Conservation (phyloP, 1,140 invertebrate genomes). For the Scaptomyza pallida region DNA sequence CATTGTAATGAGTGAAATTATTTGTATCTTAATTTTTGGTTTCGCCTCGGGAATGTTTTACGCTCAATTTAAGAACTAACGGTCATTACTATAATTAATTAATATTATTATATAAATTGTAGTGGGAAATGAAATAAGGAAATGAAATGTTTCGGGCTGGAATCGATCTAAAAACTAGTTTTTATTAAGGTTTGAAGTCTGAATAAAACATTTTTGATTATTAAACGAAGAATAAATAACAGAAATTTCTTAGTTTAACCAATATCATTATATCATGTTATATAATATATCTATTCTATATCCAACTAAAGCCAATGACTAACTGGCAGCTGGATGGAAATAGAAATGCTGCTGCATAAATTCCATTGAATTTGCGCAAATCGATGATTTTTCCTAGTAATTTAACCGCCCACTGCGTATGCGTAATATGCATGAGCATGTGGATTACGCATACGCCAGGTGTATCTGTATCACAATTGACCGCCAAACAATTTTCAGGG, state of each 20-base stretch:
- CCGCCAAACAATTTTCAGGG: slow-evolving; percentile 4
- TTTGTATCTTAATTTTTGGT: slow-evolving; percentile 1
- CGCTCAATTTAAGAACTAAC: not conserved
- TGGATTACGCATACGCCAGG: slow-evolving; percentile 62
- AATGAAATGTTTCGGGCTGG: no score
- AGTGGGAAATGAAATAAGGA: no score
- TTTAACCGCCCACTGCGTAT: slow-evolving; percentile 31
- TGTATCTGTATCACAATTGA: slow-evolving; percentile 42
- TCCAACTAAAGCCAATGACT: not conserved
- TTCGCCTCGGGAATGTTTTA: not conserved
- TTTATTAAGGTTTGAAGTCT: no score
- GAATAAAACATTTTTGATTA: no score
- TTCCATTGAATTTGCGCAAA: not conserved
- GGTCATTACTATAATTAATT: not conserved
- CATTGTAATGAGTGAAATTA: not conserved
- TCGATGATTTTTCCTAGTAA: not conserved
- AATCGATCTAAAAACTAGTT: no score
- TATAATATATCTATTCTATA: no score
- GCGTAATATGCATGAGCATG: slow-evolving; percentile 48
- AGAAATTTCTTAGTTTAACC: no score
- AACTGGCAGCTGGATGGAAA: no score
- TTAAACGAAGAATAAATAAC: no score
- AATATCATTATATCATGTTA: no score
- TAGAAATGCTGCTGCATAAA: not conserved
- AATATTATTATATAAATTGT: not conserved